Evolutionary conservation across 2,888 invertebrate species (phyloP).

Genomic region (Chrysolina americana): DNA sequence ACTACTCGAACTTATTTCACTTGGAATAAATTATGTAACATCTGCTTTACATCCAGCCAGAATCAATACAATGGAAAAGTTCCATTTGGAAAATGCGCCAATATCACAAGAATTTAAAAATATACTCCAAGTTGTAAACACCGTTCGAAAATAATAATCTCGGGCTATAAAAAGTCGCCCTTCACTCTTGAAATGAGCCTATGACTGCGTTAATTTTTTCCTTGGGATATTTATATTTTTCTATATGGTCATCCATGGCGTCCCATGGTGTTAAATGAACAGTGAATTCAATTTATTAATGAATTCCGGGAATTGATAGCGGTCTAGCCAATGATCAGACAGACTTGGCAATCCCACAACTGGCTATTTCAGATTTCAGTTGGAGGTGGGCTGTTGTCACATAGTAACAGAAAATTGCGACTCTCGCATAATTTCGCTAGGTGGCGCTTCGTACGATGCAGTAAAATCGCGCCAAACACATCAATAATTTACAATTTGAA

Average conservation of each 20-base stretch:
- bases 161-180: conserved; percentile 15
- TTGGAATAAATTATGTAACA: neutral
- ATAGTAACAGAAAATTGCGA: neutral
- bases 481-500: too few species aligned
- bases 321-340: conserved; percentile 32
- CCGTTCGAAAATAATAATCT: conserved; percentile 1
- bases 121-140: conserved; percentile 14
- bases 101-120: neutral
- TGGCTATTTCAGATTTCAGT: neutral
- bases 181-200: conserved; percentile 16
- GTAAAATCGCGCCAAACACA: too few species aligned
- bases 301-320: neutral
- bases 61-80: conserved; percentile 7
- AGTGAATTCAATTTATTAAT: conserved; percentile 2
- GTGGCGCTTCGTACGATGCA: neutral
- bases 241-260: conserved; percentile 16
- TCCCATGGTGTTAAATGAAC: conserved; percentile 11
- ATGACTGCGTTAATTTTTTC: conserved; percentile 13
- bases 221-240: conserved; percentile 29
- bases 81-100: neutral
- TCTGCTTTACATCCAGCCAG: neutral
- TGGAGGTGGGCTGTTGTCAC: neutral
- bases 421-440: neutral
- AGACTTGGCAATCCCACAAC: conserved; percentile 27
- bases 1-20: neutral